Conservation (phyloP, 2,113 vertebrate species). For the Pogona vitticeps region DNA sequence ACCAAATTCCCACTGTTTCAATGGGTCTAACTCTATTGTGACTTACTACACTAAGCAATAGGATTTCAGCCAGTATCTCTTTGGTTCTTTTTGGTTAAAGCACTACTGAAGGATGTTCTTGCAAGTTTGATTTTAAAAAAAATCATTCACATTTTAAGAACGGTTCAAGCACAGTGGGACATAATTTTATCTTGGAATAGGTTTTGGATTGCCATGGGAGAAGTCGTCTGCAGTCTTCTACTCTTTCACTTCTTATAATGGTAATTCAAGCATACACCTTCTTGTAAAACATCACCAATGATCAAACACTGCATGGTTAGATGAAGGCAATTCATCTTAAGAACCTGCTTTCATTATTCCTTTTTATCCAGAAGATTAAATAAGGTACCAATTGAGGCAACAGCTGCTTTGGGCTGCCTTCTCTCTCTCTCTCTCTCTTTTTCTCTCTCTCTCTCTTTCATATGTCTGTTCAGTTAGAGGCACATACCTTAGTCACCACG, state of each 20-base stretch:
- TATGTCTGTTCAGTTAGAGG: no score
- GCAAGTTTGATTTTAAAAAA: neutral
- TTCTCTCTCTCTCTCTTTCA: constrained; percentile 21
- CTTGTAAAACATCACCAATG: constrained; percentile 66
- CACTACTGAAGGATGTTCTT: neutral
- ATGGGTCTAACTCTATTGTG: no score
- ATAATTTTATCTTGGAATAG: neutral
- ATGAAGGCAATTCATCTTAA: constrained; percentile 67
- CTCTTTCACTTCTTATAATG: constrained; percentile 59
- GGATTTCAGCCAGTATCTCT: no score
- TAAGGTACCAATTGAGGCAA: constrained; percentile 61
- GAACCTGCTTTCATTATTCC: constrained; percentile 62
- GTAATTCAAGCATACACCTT: constrained; percentile 66
- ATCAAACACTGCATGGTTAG: constrained; percentile 63
- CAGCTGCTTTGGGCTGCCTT: constrained; percentile 10
- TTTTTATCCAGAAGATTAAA: constrained; percentile 73
- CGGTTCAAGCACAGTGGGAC: neutral
- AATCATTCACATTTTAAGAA: neutral
- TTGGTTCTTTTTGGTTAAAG: no score
- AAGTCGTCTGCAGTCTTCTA: constrained; percentile 57
- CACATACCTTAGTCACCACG: no score
- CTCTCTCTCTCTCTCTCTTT: constrained; percentile 34
- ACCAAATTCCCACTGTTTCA: no score
- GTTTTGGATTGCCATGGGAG: neutral
- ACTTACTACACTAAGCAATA: no score